These are phyloP conservation scores for Caenorhabditis afra DNA, from an alignment of 2,888 invertebrate species.

Conservation along the genomic window DNA sequence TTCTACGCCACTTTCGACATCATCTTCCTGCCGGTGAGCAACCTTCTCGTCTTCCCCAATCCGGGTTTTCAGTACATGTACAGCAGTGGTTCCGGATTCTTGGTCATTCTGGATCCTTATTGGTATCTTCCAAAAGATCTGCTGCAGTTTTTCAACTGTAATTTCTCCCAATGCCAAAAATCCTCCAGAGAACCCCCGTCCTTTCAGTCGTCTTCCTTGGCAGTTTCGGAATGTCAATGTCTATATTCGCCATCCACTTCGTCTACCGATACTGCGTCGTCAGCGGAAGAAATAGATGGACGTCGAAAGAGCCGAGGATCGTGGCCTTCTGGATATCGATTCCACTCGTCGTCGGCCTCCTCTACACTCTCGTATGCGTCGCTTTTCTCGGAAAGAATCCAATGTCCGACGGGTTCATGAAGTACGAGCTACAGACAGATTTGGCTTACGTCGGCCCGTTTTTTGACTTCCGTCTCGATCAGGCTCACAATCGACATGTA, in stretches of 20 bases:
- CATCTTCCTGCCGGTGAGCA: constrained; percentile 3
- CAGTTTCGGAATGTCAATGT: constrained; percentile 11
- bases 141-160: constrained; percentile 1
- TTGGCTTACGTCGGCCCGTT: constrained; percentile 3
- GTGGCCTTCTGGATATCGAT: neutral
- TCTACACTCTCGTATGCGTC: neutral
- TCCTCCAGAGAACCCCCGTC: too few relatives aligned
- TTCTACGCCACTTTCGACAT: constrained; percentile 14
- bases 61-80: constrained; percentile 3
- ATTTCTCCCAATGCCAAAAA: too few relatives aligned
- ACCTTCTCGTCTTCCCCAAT: too few relatives aligned
- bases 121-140: neutral
- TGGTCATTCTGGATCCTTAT: constrained; percentile 6
- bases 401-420: neutral
- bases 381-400: neutral
- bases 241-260: constrained; percentile 5
- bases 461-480: neutral
- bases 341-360: neutral
- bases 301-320: neutral
- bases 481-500: neutral
- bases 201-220: constrained; percentile 8
- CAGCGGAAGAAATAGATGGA: constrained; percentile 1
- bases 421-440: constrained; percentile 2
- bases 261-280: constrained; percentile 7
- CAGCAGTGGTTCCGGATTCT: constrained; percentile 4